Conservation (phyloP, 1,140 invertebrate genomes). For the Nebria ingens region DNA sequence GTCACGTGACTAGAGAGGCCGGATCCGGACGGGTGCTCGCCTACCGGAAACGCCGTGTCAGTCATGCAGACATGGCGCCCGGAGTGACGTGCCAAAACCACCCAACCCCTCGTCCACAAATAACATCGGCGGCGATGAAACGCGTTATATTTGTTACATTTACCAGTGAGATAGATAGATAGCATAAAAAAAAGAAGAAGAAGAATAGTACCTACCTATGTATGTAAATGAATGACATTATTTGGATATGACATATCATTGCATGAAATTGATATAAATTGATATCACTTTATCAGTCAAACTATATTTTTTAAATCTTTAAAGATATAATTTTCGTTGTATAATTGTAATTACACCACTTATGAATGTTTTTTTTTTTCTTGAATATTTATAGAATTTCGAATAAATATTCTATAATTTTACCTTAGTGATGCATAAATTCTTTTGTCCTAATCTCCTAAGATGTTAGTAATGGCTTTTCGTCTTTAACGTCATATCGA, state of each 20-base stretch:
- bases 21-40: not conserved
- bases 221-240: not conserved
- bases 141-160: too few species aligned
- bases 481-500: conserved; percentile 36
- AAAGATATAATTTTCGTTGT: not conserved
- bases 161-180: too few species aligned
- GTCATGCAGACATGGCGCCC: not conserved
- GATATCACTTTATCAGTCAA: too few species aligned
- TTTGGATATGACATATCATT: not conserved
- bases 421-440: too few species aligned
- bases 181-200: too few species aligned
- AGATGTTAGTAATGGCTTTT: conserved; percentile 15
- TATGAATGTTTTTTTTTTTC: too few species aligned
- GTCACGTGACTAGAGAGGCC: not conserved
- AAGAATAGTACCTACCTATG: not conserved
- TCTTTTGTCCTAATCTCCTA: conserved; percentile 11
- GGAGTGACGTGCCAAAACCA: not conserved
- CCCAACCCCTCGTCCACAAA: not conserved
- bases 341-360: too few species aligned
- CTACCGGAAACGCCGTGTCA: not conserved
- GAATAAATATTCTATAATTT: too few species aligned
- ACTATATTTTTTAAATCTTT: too few species aligned
- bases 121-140: too few species aligned
- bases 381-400: too few species aligned
- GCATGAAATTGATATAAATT: not conserved